Base-by-base conservation (phyloP, 2,113 vertebrate genomes). In the Gulo gulo region DNA sequence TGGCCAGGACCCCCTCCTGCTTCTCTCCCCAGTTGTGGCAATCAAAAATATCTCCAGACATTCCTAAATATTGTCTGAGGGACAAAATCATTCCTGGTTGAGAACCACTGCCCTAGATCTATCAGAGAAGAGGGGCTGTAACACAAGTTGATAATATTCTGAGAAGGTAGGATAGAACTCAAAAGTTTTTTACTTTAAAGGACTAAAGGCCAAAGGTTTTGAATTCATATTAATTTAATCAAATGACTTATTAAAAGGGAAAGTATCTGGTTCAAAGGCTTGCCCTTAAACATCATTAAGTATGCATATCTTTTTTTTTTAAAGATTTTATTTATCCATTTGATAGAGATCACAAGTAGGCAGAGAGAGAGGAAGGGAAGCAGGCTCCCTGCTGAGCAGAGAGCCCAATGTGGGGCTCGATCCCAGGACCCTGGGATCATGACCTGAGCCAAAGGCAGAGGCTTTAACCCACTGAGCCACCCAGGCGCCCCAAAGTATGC, bases 241-340 rank as follows among this genome's bases (percentile, higher is more conserved):
- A 94, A 83, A 84, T 90, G 45, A 73, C 88, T 92, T 96, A 71
- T 81, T 97, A 94, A 86, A 92, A 93, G 80, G n/a, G 45, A 84
- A 95, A 85, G 21, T 50, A 16, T 86, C 26, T 95, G 39, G 12
- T 91, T 97, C 73, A 76, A 89, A 95, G 73, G 79, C 88, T 85
- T 96, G 52, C 45, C 65, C 63, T 95, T 94, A 95, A 82, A n/a
- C 57, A 74, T 52, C 73, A 65, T 82, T 90, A 94, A 78, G 2
- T 45, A 23, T 81, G 11, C 59, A 34, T 80, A 20, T 97, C 76
- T 89, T 94, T 39, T 39, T 39, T 39, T 39, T 39, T 39, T 39
- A 39, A 39, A 39, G 39, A 39, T 39, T 39, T 39, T 39, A 39
- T 39, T 39, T 39, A 39, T 39, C 39, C 39, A 39, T 39, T 39